A percentile compares a stretch with the other conserved stretches of the same genome.
Evolutionary conservation across 2,888 invertebrate species (phyloP).

Genomic region (Caenorhabditis plicata): DNA sequence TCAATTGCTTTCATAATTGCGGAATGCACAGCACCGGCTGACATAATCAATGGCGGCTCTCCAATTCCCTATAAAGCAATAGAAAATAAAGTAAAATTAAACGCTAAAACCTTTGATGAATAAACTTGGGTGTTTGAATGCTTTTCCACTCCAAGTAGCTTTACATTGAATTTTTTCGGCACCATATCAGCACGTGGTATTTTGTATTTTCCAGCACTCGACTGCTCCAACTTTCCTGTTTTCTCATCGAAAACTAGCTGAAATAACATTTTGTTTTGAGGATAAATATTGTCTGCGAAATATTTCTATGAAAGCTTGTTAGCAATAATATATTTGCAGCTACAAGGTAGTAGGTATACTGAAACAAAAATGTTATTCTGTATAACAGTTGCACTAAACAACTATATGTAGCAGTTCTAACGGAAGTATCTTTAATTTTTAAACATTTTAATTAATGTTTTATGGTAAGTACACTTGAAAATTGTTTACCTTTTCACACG

Average conservation of each 20-base stretch:
- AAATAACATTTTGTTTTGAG: too few species aligned
- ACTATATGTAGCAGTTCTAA: too few species aligned
- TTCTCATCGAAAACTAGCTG: slow-evolving; percentile 57
- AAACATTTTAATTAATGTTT: too few species aligned
- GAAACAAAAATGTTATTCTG: too few species aligned
- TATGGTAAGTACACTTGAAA: too few species aligned
- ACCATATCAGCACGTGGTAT: slow-evolving; percentile 88
- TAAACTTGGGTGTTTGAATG: slow-evolving; percentile 83
- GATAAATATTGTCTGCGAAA: too few species aligned
- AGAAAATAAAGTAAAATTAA: not conserved
- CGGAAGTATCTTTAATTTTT: too few species aligned
- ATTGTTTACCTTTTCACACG: slow-evolving; percentile 86
- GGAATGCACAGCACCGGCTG: slow-evolving; percentile 81
- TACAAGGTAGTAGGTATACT: too few species aligned
- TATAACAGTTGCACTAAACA: too few species aligned
- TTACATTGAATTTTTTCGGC: slow-evolving; percentile 86
- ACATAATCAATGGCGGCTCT: slow-evolving; percentile 49
- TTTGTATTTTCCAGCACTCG: slow-evolving; percentile 89
- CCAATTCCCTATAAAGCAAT: slow-evolving; percentile 40
- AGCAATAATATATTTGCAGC: too few species aligned
- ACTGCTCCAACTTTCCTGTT: slow-evolving; percentile 72
- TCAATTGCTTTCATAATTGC: slow-evolving; percentile 72
- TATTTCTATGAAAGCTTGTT: too few species aligned
- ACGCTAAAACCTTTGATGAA: slow-evolving; percentile 79
- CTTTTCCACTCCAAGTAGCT: slow-evolving; percentile 81